Conservation (phyloP, 1,140 invertebrate genomes). For the Heliconius congener region DNA sequence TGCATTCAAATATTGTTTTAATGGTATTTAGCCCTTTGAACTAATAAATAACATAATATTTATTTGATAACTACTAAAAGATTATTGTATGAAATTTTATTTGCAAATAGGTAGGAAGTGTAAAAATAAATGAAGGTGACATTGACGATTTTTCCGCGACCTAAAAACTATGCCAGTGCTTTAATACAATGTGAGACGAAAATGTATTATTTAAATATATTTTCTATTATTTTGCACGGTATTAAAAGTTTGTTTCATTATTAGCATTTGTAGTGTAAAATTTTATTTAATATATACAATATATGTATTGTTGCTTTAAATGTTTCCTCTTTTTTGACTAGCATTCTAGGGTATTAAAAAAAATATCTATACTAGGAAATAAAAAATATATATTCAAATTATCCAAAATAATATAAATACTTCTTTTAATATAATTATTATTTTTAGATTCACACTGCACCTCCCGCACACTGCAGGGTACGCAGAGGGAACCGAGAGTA, state of each 20-base stretch:
- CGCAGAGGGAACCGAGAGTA: no score
- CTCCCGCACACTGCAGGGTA: no score
- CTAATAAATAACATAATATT: background rate
- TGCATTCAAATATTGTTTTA: background rate
- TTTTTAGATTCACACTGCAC: no score
- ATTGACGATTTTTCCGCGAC: conserved; percentile 69
- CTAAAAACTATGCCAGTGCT: conserved; percentile 60
- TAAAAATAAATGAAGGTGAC: conserved; percentile 71
- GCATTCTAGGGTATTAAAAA: background rate
- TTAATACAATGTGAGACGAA: conserved; percentile 24
- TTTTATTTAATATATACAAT: background rate
- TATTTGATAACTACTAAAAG: background rate
- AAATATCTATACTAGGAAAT: background rate
- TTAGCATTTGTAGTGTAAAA: background rate
- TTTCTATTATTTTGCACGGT: background rate
- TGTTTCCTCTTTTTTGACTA: no score
- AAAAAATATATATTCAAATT: background rate
- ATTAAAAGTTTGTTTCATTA: background rate
- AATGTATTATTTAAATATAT: conserved; percentile 8
- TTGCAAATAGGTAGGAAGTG: conserved; percentile 46
- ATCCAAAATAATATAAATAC: background rate
- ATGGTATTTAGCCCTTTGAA: background rate
- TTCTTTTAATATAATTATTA: no score
- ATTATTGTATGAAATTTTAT: background rate
- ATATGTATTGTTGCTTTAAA: background rate